Evolutionary conservation across 2,797 vertebrate species (phyloP).

Genomic region (Erithacus rubecula): DNA sequence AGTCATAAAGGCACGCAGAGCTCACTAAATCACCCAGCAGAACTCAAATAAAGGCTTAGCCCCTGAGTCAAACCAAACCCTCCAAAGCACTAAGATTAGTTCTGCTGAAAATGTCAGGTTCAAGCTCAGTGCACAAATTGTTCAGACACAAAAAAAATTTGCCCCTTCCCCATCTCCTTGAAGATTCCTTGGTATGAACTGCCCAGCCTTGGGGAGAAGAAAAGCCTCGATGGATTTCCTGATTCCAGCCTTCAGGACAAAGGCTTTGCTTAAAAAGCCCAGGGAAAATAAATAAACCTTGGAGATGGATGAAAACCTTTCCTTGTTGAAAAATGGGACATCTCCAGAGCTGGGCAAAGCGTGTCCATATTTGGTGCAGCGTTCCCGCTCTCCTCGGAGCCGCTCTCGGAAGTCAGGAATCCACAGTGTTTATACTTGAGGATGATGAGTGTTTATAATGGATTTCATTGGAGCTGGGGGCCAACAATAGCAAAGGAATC

Average conservation of each 20-base stretch:
- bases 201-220: neutral
- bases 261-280: neutral
- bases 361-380: constrained; percentile 61
- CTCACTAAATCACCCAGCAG: neutral
- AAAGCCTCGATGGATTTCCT: neutral
- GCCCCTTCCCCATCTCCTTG: neutral
- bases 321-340: constrained; percentile 8
- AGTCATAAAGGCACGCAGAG: neutral
- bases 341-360: constrained; percentile 16
- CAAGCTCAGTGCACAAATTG: neutral
- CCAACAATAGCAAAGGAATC: constrained; percentile 59
- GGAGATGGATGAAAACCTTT: neutral
- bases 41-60: neutral
- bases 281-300: neutral
- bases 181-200: neutral
- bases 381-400: neutral
- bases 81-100: neutral
- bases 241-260: neutral
- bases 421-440: constrained; percentile 42
- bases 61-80: neutral
- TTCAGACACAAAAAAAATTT: neutral
- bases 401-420: constrained; percentile 59
- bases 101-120: neutral
- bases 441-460: constrained; percentile 43
- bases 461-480: constrained; percentile 3